Conservation (phyloP, 1,140 invertebrate species). For the Rhagoletis zephyria region DNA sequence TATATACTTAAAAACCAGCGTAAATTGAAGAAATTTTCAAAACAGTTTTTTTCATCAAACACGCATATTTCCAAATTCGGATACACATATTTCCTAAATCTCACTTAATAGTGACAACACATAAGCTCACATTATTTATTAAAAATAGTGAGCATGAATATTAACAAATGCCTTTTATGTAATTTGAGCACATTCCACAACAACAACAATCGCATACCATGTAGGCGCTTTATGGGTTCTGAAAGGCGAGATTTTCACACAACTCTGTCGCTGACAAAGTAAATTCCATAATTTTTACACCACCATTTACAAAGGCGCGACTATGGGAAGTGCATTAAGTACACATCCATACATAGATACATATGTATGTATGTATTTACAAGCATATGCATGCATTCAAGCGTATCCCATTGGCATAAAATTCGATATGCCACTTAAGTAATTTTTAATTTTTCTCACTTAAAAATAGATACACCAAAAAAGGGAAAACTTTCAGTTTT, state of each 20-base stretch:
- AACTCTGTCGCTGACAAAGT: background rate
- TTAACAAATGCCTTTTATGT: background rate
- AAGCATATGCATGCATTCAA: background rate
- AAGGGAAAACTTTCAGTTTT: constrained; percentile 22
- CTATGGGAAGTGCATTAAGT: background rate
- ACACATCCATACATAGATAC: background rate
- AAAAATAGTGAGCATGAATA: background rate
- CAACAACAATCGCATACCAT: no score
- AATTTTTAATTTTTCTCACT: constrained; percentile 49
- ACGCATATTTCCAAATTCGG: no score
- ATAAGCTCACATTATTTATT: no score
- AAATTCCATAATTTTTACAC: constrained; percentile 29
- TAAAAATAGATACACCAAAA: background rate
- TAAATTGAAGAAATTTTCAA: no score
- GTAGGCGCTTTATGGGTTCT: background rate
- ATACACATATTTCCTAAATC: no score
- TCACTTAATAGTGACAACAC: no score
- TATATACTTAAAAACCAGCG: no score
- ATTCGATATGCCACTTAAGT: constrained; percentile 49
- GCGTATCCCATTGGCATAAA: background rate
- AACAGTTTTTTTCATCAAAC: no score
- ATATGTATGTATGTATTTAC: background rate
- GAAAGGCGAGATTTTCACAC: background rate
- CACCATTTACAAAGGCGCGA: background rate
- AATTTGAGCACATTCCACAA: no score